Evolutionary conservation across 1,140 invertebrate genomes (phyloP).

Genomic region (Pseudoatta argentina): DNA sequence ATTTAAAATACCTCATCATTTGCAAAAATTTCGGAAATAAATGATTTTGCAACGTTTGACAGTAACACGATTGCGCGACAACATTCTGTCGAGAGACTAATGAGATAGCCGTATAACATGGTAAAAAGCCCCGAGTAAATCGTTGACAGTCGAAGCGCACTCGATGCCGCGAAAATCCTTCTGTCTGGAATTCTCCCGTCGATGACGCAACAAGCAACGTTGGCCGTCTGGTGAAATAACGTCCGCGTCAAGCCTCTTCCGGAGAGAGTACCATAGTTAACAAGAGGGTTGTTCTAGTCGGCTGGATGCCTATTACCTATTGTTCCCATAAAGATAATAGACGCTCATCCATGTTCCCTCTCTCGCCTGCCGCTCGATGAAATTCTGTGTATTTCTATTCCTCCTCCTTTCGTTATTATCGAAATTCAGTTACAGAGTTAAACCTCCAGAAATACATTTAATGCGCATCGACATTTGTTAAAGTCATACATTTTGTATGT

Average conservation of each 20-base stretch:
- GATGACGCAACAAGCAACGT: constrained; percentile 51
- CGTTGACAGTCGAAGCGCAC: background rate
- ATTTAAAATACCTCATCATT: background rate
- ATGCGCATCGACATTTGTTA: constrained; percentile 12
- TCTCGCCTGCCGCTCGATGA: constrained; percentile 26
- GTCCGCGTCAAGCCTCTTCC: constrained; percentile 49
- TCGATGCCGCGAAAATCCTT: constrained; percentile 25
- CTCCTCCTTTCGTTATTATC: constrained; percentile 8
- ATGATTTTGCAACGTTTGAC: background rate
- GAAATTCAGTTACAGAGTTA: constrained; percentile 6
- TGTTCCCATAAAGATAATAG: constrained; percentile 59
- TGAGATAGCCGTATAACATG: background rate
- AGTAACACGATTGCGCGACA: background rate
- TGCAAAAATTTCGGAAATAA: background rate
- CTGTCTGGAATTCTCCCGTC: constrained; percentile 28
- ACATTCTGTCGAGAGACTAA: constrained; percentile 22
- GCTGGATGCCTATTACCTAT: constrained; percentile 48
- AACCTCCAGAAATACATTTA: constrained; percentile 6
- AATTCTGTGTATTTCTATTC: constrained; percentile 28
- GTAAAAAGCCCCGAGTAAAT: constrained; percentile 36
- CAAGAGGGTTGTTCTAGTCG: constrained; percentile 59
- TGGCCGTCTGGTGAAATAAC: constrained; percentile 42
- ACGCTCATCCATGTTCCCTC: constrained; percentile 24
- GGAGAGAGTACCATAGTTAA: constrained; percentile 33
- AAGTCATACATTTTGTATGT: background rate